Conservation (phyloP, 2,888 invertebrate species). For the Rapana venosa region DNA sequence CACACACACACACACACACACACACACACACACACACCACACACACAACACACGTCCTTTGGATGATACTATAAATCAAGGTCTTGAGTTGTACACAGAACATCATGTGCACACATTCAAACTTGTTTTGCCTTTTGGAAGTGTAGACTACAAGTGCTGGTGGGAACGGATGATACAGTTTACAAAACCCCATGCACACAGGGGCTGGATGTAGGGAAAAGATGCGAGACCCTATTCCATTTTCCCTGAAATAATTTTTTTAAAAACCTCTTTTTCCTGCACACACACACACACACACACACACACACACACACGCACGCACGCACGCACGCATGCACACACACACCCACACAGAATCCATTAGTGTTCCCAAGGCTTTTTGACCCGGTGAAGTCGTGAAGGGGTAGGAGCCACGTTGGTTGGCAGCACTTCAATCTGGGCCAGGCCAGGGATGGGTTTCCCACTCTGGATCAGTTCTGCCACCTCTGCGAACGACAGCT, state of each 20-base stretch:
- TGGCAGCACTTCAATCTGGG: slow-evolving; percentile 55
- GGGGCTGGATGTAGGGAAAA: too few species aligned
- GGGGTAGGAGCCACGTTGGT: slow-evolving; percentile 56
- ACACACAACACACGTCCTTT: neutral
- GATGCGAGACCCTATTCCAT: too few species aligned
- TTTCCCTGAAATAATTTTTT: too few species aligned
- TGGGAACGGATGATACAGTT: too few species aligned
- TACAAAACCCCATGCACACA: too few species aligned
- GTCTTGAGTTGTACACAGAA: too few species aligned
- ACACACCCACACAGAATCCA: neutral
- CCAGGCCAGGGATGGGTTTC: slow-evolving; percentile 54
- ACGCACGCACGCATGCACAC: neutral
- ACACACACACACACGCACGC: neutral
- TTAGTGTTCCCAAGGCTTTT: slow-evolving; percentile 58
- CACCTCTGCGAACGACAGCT: slow-evolving; percentile 55
- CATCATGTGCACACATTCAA: too few species aligned
- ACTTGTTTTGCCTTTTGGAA: too few species aligned
- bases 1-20: neutral
- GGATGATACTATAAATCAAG: too few species aligned
- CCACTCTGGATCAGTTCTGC: slow-evolving; percentile 58
- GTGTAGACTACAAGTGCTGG: too few species aligned
- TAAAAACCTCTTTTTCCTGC: too few species aligned
- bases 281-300: neutral
- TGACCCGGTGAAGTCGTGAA: slow-evolving; percentile 45
- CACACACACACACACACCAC: neutral